Evolutionary conservation across 2,113 vertebrate genomes (phyloP).

Genomic region (Pedetes capensis): DNA sequence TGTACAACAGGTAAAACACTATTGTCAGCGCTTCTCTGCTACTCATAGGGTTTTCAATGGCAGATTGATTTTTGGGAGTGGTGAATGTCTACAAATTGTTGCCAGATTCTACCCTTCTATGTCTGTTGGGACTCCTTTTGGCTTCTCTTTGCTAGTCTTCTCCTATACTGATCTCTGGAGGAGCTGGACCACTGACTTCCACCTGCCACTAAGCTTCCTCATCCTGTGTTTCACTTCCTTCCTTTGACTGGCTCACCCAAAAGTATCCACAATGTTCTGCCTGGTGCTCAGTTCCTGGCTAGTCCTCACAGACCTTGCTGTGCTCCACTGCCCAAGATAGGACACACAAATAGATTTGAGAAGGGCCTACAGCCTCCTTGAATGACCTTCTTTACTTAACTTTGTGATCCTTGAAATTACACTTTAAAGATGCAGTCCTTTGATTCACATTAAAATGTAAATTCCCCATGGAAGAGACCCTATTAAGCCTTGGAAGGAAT

Average conservation of each 20-base stretch:
- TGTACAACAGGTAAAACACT: too few species aligned
- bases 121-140: background rate
- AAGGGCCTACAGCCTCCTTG: slow-evolving; percentile 19
- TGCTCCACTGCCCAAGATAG: background rate
- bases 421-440: slow-evolving; percentile 62
- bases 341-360: background rate
- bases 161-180: background rate
- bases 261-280: background rate
- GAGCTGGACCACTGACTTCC: background rate
- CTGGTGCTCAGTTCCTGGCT: background rate
- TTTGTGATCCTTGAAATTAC: slow-evolving; percentile 55
- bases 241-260: background rate
- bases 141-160: background rate
- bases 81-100: background rate
- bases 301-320: background rate
- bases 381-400: slow-evolving; percentile 41
- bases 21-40: too few species aligned
- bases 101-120: background rate
- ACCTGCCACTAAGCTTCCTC: background rate
- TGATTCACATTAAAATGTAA: slow-evolving; percentile 68
- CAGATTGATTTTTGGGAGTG: too few species aligned
- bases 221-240: accelerated
- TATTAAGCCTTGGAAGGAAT: slow-evolving; percentile 63
- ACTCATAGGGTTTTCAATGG: too few species aligned
- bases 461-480: slow-evolving; percentile 52